These are phyloP conservation scores for Orchesella cincta DNA, from an alignment of 1,140 invertebrate genomes.

Conservation along the genomic window DNA sequence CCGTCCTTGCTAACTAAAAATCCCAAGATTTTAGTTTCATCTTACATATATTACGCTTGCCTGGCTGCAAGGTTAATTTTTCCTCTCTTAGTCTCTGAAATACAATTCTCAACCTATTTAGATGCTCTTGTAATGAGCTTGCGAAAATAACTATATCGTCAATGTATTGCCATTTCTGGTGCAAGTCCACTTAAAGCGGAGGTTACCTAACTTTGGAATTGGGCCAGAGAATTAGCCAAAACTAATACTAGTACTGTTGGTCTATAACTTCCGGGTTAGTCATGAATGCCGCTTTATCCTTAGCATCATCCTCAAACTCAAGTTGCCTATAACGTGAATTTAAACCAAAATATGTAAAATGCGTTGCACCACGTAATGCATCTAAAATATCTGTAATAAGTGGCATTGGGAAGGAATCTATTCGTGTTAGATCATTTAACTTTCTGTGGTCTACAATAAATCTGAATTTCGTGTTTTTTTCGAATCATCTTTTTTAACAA, in stretches of 20 bases:
- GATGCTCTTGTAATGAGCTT: slow-evolving; percentile 35
- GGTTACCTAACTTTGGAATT: slow-evolving; percentile 45
- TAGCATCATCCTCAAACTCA: slow-evolving; percentile 35
- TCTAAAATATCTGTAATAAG: slow-evolving; percentile 58
- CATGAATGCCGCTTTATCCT: slow-evolving; percentile 53
- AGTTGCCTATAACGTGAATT: slow-evolving; percentile 43
- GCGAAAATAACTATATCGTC: slow-evolving; percentile 41
- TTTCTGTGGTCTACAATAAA: not conserved
- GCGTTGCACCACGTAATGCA: slow-evolving; percentile 49
- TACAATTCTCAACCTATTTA: slow-evolving; percentile 33
- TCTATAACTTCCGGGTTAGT: slow-evolving; percentile 47
- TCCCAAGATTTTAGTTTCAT: not conserved
- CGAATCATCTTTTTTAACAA: not conserved
- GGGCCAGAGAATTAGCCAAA: slow-evolving; percentile 44
- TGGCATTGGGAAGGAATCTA: slow-evolving; percentile 56
- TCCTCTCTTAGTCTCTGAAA: slow-evolving; percentile 36
- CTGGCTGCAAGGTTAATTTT: slow-evolving; percentile 37
- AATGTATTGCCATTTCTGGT: slow-evolving; percentile 27
- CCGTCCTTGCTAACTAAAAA: not conserved
- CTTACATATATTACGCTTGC: not conserved
- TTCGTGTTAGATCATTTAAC: not conserved
- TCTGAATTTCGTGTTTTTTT: not conserved
- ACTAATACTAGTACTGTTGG: slow-evolving; percentile 52
- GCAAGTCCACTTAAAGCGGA: not conserved
- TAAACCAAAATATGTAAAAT: slow-evolving; percentile 55